These are phyloP conservation scores for Gambusia affinis DNA, from an alignment of 2,113 vertebrate species.

Conservation along the genomic window DNA sequence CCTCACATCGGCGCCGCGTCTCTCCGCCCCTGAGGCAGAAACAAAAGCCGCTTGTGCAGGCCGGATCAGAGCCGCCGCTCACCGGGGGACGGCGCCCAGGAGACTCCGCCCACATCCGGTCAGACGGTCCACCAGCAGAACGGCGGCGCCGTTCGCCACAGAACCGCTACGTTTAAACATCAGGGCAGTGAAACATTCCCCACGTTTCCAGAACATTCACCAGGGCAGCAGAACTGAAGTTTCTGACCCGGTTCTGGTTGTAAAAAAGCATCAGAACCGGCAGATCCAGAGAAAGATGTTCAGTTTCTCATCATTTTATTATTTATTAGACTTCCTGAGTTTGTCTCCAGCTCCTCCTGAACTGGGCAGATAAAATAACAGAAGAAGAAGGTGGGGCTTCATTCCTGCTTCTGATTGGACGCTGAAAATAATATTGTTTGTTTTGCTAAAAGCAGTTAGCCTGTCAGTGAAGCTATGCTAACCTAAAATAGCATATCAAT, in stretches of 20 bases:
- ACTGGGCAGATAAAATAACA: too few species aligned
- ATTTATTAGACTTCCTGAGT: neutral
- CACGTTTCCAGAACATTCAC: neutral
- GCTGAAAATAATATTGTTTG: too few species aligned
- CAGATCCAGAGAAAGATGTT: neutral
- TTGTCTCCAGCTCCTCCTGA: too few species aligned
- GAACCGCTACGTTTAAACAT: neutral
- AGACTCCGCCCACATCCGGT: conserved; percentile 23
- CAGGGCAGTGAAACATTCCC: neutral
- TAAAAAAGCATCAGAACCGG: neutral
- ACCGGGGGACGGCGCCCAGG: conserved; percentile 26
- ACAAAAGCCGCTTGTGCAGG: conserved; percentile 27
- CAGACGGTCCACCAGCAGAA: conserved; percentile 1
- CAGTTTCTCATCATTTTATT: neutral
- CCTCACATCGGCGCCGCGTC: conserved; percentile 41
- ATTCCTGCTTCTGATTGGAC: too few species aligned
- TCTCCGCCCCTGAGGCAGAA: conserved; percentile 32
- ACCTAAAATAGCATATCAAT: too few species aligned
- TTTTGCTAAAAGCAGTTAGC: too few species aligned
- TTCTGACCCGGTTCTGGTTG: neutral
- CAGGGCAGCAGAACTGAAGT: neutral
- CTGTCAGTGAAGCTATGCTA: too few species aligned
- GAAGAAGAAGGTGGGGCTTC: too few species aligned
- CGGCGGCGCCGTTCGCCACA: too few species aligned
- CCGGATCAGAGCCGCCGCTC: conserved; percentile 55